Evolutionary conservation across 2,113 vertebrate genomes (phyloP).

Genomic region (Scalopus aquaticus): DNA sequence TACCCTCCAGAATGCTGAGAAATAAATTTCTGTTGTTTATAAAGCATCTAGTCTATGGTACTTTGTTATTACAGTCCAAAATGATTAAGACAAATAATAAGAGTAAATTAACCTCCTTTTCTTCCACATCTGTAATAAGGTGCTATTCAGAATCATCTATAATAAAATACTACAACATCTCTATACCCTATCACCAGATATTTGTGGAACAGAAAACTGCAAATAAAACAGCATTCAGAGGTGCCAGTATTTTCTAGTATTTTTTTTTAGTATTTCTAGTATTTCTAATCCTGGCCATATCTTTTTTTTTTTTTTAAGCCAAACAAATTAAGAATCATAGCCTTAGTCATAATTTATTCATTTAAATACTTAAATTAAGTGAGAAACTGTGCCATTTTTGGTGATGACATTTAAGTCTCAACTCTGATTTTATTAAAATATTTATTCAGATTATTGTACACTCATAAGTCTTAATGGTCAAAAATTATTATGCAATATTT

Average conservation of each 20-base stretch:
- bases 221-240: constrained; percentile 58
- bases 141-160: not conserved
- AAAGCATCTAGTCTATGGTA: not conserved
- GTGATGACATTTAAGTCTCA: not conserved
- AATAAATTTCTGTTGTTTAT: not conserved
- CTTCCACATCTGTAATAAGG: constrained; percentile 14
- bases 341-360: not conserved
- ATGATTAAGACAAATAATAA: not conserved
- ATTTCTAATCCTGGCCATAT: not conserved
- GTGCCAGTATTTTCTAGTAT: too few relatives aligned
- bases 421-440: not conserved
- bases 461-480: not conserved
- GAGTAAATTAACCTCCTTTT: not conserved
- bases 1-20: not conserved
- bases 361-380: constrained; percentile 4
- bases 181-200: not conserved
- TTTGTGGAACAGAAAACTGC: constrained; percentile 38
- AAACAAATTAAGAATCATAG: not conserved
- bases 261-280: too few relatives aligned
- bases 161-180: constrained; percentile 5
- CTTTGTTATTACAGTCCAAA: not conserved
- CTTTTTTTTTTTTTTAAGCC: not conserved
- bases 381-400: not conserved
- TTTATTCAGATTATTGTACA: not conserved
- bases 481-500: not conserved